Evolutionary conservation across 1,140 invertebrate species (phyloP), one percentile per base, ranked within the genome.

Genomic region (Conus ventricosus): DNA sequence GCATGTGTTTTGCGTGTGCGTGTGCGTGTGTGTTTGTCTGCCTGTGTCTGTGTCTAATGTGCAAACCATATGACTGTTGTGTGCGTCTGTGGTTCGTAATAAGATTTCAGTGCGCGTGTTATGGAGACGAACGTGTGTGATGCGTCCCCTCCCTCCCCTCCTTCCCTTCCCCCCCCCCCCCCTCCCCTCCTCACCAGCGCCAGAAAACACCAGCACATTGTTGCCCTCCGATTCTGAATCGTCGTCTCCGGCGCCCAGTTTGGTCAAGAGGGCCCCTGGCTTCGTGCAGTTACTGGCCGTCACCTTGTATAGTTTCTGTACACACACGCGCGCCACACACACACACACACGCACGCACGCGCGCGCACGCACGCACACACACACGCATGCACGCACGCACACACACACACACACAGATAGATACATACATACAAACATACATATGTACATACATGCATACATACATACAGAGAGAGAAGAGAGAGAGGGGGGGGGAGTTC

Each of bases 221-320:
- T 81, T 81, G n/a, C 78, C 78, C 51, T 81, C 20, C 20, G 15
- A 13, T 51, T 81, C 78, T 6, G 20, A 25, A 27, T 81, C 78
- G 7, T 81, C 27, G 51, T 81, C 78, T 27, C 25, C 2, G 51
- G 78, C 78, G 78, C 39, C 39, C 25, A 81, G 10, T 27, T 51
- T 39, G 25, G 20, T 10, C 25, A 81, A 7, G 7, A 81, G 13
- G n/a, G 78, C 78, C 0, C 78, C 78, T 27, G 39, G 25, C 25
- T 81, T 81, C 8, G 78, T 81, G 78, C 78, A 81, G 51, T 20
- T 20, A 27, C 20, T 81, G 78, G 78, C 78, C 25, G 8, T 81
- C 27, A 81, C 15, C 78, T 27, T 17, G 78, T 81, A 81, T 27
- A 81, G 10, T 1, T 27, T 20, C 78, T 81, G 51, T 25, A 10